phyloP scores from a whole-genome alignment of 1,140 invertebrate genomes.

The Sweltsa coloradensis region DNA sequence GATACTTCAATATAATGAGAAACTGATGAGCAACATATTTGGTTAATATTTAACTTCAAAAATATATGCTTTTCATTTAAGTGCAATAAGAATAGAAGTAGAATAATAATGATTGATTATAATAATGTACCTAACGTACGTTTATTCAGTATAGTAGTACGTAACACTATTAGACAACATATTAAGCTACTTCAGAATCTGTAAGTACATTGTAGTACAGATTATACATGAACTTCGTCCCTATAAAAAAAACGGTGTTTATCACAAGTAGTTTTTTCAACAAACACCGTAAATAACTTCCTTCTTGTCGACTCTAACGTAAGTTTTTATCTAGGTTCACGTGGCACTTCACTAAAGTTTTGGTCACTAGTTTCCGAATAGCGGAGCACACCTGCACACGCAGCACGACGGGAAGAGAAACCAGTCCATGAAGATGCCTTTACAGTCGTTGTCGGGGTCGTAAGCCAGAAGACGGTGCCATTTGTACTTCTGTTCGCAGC shows the following conservation, averaged over 20 bases:
- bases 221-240: neutral
- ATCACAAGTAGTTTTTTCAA: no score
- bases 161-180: no score
- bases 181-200: neutral
- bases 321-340: neutral
- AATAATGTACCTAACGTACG: no score
- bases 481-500: conserved; percentile 82
- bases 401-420: conserved; percentile 89
- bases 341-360: neutral
- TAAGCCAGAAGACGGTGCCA: conserved; percentile 80
- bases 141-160: no score
- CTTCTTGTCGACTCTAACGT: neutral
- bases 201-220: neutral
- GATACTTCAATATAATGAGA: no score
- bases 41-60: no score
- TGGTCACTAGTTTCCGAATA: conserved; percentile 17
- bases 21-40: no score
- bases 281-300: no score
- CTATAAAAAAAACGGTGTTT: no score
- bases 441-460: conserved; percentile 85
- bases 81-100: no score
- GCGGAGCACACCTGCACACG: conserved; percentile 68
- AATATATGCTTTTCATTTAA: no score
- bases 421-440: conserved; percentile 93
- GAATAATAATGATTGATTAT: no score